Base-by-base conservation (phyloP, 2,888 invertebrate genomes). In the Macropis europaea region DNA sequence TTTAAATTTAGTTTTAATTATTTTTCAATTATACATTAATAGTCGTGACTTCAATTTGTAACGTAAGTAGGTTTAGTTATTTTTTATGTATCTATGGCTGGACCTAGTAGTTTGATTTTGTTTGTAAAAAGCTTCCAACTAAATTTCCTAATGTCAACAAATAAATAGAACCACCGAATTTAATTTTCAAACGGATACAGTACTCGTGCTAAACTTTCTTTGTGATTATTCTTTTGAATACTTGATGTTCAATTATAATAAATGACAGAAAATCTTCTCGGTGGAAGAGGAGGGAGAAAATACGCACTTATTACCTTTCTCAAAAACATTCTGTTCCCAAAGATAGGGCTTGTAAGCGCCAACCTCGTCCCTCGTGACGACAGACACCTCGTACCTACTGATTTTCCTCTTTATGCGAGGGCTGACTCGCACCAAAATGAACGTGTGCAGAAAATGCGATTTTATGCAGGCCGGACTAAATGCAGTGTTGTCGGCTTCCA, bases 321-420 rank as follows among this genome's bases (percentile, higher is more conserved):
- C 96, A 89, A 97, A 97, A 64, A 96, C 95, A 82, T 96, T 97
- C 91, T 97, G 97, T 90, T 97, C 97, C 97, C 97, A 97, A 54
- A 97, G 93, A 91, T 97, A 97, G 34, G 97, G 97, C 90, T 97
- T 97, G 92, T 97, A 97, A 79, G 97, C 97, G 40, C 97, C 97
- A 38, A 97, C 97, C 92, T 97, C 97, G 90, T 97, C 97, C 74
- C 97, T 92, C 17, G 97, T 97, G 59, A 97, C 97, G 38, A 97
- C 97, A 0, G 97, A 96, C 53, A 97, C 96, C 91, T 97, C 97
- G 90, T 97, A 97, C 84, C 96, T 92, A 13, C 97, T 96, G 24
- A 97, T 95, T 86, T 96, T 95, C 76, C 96, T 92, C 89, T 97
- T 96, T 85, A 96, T 96, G 83, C 95, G 93, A 0, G 97, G 96